These are phyloP conservation scores for Galerucella pusilla DNA, from an alignment of 2,888 invertebrate species.

Conservation along the genomic window DNA sequence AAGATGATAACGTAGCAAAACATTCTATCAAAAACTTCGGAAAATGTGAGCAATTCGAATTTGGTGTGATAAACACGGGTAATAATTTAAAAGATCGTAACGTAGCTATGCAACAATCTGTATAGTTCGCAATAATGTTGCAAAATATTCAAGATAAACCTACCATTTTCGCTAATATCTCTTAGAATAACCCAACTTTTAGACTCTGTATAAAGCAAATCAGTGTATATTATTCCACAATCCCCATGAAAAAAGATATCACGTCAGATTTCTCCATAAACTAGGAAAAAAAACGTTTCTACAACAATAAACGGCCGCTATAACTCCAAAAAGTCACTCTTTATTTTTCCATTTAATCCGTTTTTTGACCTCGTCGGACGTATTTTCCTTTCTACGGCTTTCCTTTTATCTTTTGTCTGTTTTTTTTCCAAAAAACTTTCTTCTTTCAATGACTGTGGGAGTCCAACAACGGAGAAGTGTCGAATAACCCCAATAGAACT, in stretches of 20 bases:
- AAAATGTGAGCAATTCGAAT: no score
- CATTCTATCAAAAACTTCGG: no score
- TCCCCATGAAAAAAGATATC: constrained; percentile 32
- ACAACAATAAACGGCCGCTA: constrained; percentile 31
- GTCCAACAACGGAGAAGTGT: constrained; percentile 52
- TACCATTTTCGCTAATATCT: neutral
- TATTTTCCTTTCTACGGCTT: constrained; percentile 12
- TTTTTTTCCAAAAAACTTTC: constrained; percentile 22
- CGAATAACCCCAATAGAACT: constrained; percentile 62
- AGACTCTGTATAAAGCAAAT: neutral
- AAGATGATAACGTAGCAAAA: no score
- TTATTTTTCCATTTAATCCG: constrained; percentile 35
- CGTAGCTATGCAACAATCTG: no score
- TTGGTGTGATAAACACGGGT: no score
- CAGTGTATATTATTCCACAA: neutral
- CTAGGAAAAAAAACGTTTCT: constrained; percentile 8
- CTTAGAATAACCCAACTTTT: neutral
- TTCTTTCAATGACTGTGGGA: constrained; percentile 21
- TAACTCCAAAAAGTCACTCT: constrained; percentile 19
- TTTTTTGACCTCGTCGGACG: constrained; percentile 3
- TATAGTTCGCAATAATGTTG: no score
- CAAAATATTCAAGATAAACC: no score
- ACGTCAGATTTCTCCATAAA: constrained; percentile 31
- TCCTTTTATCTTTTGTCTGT: neutral
- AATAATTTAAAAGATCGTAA: no score